Evolutionary conservation across 2,113 vertebrate genomes (phyloP).

Genomic region (Serilophus lunatus): DNA sequence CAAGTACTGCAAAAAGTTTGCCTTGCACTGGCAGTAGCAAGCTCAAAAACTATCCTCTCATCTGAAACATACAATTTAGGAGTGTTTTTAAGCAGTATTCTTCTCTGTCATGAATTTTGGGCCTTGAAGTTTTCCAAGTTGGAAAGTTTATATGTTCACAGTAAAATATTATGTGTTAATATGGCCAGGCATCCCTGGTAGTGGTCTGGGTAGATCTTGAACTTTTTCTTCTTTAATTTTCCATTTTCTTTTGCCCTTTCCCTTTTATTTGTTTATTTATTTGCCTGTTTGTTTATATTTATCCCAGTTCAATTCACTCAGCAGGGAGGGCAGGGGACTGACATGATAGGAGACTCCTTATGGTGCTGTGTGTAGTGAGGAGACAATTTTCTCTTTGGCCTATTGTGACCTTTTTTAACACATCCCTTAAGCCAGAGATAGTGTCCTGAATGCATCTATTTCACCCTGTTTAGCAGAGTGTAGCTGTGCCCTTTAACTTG

Average conservation of each 20-base stretch:
- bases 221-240: not conserved
- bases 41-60: not conserved
- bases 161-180: rapidly evolving
- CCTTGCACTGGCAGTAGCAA: not conserved
- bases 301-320: not conserved
- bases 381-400: slow-evolving; percentile 80
- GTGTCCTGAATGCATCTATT: slow-evolving; percentile 76
- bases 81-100: not conserved
- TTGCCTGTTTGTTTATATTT: not conserved
- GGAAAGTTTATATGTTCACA: rapidly evolving
- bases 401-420: slow-evolving; percentile 84
- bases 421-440: slow-evolving; percentile 72
- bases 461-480: slow-evolving; percentile 77
- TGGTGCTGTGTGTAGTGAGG: slow-evolving; percentile 71
- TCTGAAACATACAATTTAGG: not conserved
- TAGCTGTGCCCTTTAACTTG: slow-evolving; percentile 80
- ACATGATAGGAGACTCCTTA: slow-evolving; percentile 79
- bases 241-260: not conserved
- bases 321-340: slow-evolving; percentile 1
- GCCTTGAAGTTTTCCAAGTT: not conserved
- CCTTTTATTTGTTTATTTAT: not conserved
- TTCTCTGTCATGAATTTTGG: not conserved
- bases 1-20: not conserved
- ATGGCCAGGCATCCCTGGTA: not conserved
- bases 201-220: not conserved